Percentiles rank a stretch among this genome's conserved stretches.
Evolutionary conservation across 2,113 vertebrate species (phyloP).

Genomic region (Mystacornis crossleyi): DNA sequence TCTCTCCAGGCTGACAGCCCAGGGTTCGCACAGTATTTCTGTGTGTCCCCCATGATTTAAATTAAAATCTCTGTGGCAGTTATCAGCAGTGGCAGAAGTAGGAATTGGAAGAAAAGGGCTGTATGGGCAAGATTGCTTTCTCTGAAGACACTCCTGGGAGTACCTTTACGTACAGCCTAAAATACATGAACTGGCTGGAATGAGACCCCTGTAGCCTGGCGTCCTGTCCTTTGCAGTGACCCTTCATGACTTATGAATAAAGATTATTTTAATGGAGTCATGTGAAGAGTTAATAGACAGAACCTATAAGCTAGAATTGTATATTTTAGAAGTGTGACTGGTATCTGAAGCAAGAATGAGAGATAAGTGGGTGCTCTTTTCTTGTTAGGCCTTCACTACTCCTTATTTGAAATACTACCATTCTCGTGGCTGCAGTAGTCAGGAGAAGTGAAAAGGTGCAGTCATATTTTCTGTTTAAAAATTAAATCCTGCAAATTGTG

Average conservation of each 20-base stretch:
- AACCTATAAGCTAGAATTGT: background rate
- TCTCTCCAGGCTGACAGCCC: background rate
- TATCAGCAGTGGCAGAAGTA: background rate
- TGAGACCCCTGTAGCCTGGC: background rate
- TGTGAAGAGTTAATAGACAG: background rate
- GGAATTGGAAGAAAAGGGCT: background rate
- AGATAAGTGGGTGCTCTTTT: background rate
- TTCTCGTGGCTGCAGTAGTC: background rate
- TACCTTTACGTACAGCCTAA: background rate
- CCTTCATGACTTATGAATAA: background rate
- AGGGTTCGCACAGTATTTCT: background rate
- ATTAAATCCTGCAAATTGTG: background rate
- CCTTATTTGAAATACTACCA: background rate
- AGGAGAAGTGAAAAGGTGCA: background rate
- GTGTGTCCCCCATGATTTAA: accelerated
- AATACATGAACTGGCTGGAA: background rate
- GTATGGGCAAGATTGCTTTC: background rate
- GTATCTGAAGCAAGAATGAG: background rate
- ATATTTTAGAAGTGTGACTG: background rate
- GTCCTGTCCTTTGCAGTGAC: background rate
- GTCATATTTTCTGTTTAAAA: background rate
- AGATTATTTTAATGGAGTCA: background rate
- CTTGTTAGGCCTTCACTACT: background rate
- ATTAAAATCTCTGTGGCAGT: background rate
- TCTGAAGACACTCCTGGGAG: background rate